Evolutionary conservation across 2,797 vertebrate genomes (phyloP), one percentile per base, ranked within the genome.

Genomic region (Cuniculus paca): DNA sequence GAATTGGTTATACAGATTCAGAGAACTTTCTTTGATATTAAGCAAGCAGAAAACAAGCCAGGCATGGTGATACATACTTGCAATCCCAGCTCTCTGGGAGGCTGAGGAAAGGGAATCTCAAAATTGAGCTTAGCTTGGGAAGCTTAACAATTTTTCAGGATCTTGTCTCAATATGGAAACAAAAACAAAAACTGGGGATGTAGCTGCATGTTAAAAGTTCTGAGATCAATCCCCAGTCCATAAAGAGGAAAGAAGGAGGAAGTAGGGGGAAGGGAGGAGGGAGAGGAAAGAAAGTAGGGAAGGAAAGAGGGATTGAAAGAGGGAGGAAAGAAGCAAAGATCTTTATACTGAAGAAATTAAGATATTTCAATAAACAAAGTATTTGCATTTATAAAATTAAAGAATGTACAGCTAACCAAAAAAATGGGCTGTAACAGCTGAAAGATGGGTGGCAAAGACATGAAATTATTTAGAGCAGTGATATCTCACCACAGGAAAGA

Each of bases 291-390:
- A 42, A 7, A 7, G 14, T 9, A 45, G 6, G 72, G 22, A 26
- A 42, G 24, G 24, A 26, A 16, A 26, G 39, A 48, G 42, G 12
- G 28, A 78, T 5, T 1, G 36, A 58, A 3, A 24, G 19, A 70
- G 13, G 56, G 8, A 60, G 22, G 36, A 4, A 17, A 28, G 74
- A 3, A 42, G 12, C 9, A 74, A 82, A 75, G 5, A 79, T 0
- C 4, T 89, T 90, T 50, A 36, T 8, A 56, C 34, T 75, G 7
- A 78, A 92, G 61, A 92, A 94, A 92, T 79, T 34, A 81, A 91
- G 50, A 65, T 34, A 20, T 60, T 39, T 19, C 28, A 78, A 31
- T 36, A 20, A 79, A 84, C 13, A 50, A 70, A 22, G 3, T 87
- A 80, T 68, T 61, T 94, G 6, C 20, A 91, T 22, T 52, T 90